Percentiles rank a stretch among this genome's conserved stretches.
phyloP scores from a whole-genome alignment of 2,888 invertebrate species.

The Agonum fuliginosum region DNA sequence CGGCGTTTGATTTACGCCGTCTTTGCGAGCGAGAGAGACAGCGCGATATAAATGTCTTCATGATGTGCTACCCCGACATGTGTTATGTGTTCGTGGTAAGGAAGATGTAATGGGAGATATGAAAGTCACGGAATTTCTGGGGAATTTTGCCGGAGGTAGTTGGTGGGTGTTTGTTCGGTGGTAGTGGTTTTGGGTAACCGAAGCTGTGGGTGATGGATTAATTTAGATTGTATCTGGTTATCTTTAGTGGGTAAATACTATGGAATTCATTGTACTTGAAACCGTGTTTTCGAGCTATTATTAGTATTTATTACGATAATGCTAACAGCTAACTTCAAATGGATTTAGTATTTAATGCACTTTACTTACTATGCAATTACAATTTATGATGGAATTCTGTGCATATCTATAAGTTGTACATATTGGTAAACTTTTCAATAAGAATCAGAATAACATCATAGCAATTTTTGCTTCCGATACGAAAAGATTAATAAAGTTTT shows the following conservation, averaged over 20 bases:
- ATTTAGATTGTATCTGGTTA: background rate
- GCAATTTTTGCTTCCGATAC: no score
- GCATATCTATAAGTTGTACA: no score
- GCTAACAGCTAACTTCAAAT: no score
- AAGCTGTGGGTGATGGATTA: background rate
- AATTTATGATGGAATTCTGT: no score
- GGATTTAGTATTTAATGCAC: no score
- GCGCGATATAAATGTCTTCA: conserved; percentile 22
- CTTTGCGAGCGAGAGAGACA: background rate
- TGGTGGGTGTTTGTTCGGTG: conserved; percentile 1
- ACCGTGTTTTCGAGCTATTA: no score
- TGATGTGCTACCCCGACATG: conserved; percentile 16
- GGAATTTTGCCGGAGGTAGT: background rate
- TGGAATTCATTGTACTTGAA: no score
- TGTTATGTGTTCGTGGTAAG: background rate
- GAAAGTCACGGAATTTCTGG: conserved; percentile 37
- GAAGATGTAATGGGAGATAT: conserved; percentile 19
- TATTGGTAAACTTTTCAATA: no score
- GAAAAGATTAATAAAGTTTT: no score
- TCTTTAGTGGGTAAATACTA: background rate
- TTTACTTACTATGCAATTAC: no score
- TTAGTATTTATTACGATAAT: no score
- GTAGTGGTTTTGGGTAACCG: background rate
- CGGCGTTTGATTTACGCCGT: conserved; percentile 42
- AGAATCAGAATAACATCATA: no score